A percentile compares a stretch with the other conserved stretches of the same genome.
Conservation (phyloP, 64 coral and sea anemone genomes). For the Astreopora myriophthalma region DNA sequence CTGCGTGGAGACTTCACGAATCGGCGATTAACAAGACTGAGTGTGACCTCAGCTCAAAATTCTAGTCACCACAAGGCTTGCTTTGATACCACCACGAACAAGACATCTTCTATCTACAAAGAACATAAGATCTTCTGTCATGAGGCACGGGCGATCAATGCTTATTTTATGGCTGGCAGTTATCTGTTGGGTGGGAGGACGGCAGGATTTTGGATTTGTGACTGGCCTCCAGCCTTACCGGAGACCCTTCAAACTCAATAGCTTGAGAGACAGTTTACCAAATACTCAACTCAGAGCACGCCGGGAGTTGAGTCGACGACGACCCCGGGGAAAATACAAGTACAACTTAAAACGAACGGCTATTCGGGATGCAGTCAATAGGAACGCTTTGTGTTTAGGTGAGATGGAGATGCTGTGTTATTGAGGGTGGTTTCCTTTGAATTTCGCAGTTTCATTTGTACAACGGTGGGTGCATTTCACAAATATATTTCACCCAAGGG, state of each 20-base stretch:
- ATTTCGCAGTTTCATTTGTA: not conserved
- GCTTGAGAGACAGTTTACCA: slow-evolving; percentile 82
- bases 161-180: slow-evolving; percentile 37
- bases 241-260: slow-evolving; percentile 89
- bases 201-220: slow-evolving; percentile 65
- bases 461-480: not conserved
- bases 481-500: not conserved
- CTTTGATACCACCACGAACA: not conserved
- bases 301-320: slow-evolving; percentile 50
- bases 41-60: not conserved
- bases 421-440: not conserved
- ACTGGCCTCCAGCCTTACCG: slow-evolving; percentile 19
- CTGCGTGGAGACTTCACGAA: slow-evolving; percentile 58
- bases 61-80: not conserved
- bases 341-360: slow-evolving; percentile 69
- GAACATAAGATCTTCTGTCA: not conserved
- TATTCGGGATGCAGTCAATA: slow-evolving; percentile 71
- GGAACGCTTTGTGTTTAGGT: slow-evolving; percentile 86
- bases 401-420: slow-evolving; percentile 47
- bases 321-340: slow-evolving; percentile 75
- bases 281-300: slow-evolving; percentile 53
- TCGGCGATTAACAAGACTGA: slow-evolving; percentile 14
- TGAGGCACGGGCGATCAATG: not conserved
- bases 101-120: not conserved
- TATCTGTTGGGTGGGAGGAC: slow-evolving; percentile 64